phyloP scores from a whole-genome alignment of 2,888 invertebrate genomes.

The Cantharis flavilabris region DNA sequence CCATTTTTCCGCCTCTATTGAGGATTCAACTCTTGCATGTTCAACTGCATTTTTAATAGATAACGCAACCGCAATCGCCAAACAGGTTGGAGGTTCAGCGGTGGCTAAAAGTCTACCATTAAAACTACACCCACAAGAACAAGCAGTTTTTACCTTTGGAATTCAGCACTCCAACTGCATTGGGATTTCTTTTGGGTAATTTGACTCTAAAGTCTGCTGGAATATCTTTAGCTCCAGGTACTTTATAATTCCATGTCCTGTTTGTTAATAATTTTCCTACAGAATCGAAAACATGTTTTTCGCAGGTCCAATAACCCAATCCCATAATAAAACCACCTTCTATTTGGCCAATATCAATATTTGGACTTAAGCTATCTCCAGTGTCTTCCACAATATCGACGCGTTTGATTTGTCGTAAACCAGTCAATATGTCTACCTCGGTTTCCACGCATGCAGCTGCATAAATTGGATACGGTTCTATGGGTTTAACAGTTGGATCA shows the following conservation, averaged over 20 bases:
- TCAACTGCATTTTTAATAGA: constrained; percentile 44
- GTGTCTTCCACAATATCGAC: constrained; percentile 76
- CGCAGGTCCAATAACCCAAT: neutral
- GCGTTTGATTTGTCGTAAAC: constrained; percentile 66
- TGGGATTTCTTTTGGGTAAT: constrained; percentile 67
- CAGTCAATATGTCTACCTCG: constrained; percentile 52
- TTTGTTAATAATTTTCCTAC: constrained; percentile 73
- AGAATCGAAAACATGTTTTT: neutral
- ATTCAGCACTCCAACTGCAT: constrained; percentile 69
- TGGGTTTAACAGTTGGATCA: neutral
- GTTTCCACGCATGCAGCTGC: constrained; percentile 70
- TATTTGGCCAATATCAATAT: constrained; percentile 34
- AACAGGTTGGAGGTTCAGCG: constrained; percentile 66
- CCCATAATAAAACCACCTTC: neutral
- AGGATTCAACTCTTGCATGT: constrained; percentile 39
- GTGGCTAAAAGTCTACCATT: constrained; percentile 57
- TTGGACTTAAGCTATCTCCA: neutral
- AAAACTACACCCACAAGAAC: neutral
- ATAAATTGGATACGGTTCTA: constrained; percentile 62
- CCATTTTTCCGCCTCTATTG: constrained; percentile 37
- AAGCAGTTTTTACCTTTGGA: constrained; percentile 65
- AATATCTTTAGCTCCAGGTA: constrained; percentile 77
- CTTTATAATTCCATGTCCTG: constrained; percentile 82
- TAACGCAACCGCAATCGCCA: constrained; percentile 56
- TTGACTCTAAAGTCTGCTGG: constrained; percentile 78